These are phyloP conservation scores for Solenodon paradoxus DNA, from an alignment of 2,113 vertebrate species.

Conservation along the genomic window DNA sequence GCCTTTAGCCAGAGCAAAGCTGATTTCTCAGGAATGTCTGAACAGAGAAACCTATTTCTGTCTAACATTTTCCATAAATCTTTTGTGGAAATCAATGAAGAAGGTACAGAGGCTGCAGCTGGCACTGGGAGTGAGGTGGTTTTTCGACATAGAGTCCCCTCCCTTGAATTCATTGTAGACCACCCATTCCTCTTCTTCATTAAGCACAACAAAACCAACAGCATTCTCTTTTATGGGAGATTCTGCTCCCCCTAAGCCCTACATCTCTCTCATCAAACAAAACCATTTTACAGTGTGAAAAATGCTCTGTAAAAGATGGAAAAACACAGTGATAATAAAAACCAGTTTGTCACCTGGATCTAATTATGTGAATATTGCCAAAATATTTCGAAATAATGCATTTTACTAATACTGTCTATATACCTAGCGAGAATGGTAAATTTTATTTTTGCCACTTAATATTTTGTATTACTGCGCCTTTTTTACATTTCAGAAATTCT, in stretches of 20 bases:
- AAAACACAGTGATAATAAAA: background rate
- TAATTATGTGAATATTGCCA: background rate
- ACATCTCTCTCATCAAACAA: background rate
- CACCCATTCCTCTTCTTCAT: constrained; percentile 86
- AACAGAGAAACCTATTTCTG: constrained; percentile 82
- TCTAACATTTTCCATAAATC: constrained; percentile 91
- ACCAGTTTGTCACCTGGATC: background rate
- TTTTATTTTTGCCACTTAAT: background rate
- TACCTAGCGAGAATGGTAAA: background rate
- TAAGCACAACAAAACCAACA: constrained; percentile 78
- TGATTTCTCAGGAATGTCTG: constrained; percentile 90
- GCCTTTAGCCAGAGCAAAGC: constrained; percentile 79
- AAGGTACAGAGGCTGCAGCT: constrained; percentile 91
- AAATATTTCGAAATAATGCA: background rate
- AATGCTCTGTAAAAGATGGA: background rate
- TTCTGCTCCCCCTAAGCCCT: constrained; percentile 77
- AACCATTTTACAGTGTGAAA: background rate
- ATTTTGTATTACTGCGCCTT: background rate
- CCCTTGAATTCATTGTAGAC: constrained; percentile 74
- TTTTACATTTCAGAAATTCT: constrained; percentile 14
- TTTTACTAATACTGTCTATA: background rate
- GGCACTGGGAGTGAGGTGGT: constrained; percentile 82
- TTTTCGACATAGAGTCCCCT: constrained; percentile 66
- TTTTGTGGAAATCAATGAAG: constrained; percentile 92
- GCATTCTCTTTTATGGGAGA: constrained; percentile 83